A percentile compares a stretch with the other conserved stretches of the same genome.
These are phyloP conservation scores for Paratrypauchen microcephalus DNA, from an alignment of 2,797 vertebrate genomes.

Conservation along the genomic window DNA sequence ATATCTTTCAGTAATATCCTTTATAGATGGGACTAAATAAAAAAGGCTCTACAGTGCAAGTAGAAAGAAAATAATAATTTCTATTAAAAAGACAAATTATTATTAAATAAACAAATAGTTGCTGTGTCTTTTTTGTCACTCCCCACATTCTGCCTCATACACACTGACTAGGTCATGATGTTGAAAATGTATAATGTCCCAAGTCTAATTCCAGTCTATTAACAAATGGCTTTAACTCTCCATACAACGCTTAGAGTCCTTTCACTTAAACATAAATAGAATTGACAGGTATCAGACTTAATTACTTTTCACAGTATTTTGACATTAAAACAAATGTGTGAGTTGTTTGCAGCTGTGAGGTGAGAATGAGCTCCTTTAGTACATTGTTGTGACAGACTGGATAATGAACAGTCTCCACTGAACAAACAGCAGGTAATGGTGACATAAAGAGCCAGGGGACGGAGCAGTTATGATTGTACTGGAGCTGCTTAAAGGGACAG, in stretches of 20 bases:
- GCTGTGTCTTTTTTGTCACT: background rate
- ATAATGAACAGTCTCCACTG: slow-evolving; percentile 26
- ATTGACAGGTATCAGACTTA: slow-evolving; percentile 6
- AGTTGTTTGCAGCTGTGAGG: slow-evolving; percentile 9
- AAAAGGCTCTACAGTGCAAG: background rate
- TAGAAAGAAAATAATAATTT: background rate
- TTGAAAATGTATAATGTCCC: background rate
- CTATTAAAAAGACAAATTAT: too few relatives aligned
- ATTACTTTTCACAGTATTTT: slow-evolving; percentile 5
- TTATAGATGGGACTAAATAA: background rate
- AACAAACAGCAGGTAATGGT: slow-evolving; percentile 16
- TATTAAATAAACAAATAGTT: too few relatives aligned
- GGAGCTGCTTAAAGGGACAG: slow-evolving; percentile 11
- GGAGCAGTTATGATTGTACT: slow-evolving; percentile 14
- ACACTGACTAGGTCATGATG: background rate
- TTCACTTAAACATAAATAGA: slow-evolving; percentile 8
- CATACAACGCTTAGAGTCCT: background rate
- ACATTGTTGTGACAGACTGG: slow-evolving; percentile 13
- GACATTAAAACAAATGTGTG: background rate
- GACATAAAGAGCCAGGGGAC: slow-evolving; percentile 8
- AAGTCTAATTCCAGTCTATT: background rate
- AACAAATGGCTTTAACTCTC: background rate
- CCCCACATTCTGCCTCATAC: background rate
- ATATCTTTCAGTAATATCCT: too few relatives aligned
- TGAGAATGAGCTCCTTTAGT: slow-evolving; percentile 14